These are phyloP conservation scores for Parus major DNA, from an alignment of 2,113 vertebrate genomes.

Conservation along the genomic window DNA sequence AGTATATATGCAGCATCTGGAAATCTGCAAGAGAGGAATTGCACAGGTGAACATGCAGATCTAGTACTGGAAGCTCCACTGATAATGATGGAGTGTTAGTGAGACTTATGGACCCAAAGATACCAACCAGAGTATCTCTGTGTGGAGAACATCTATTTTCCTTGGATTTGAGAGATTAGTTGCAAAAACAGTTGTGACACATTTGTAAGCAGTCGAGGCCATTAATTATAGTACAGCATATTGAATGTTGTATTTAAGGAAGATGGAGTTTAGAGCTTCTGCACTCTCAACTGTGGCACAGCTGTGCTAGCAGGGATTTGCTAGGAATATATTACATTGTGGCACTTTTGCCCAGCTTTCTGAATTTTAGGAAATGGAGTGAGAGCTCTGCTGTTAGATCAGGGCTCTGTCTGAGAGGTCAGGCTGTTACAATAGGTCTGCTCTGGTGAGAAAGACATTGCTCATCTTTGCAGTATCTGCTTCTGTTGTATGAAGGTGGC, in stretches of 20 bases:
- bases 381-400: background rate
- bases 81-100: background rate
- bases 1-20: background rate
- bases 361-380: background rate
- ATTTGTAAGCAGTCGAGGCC: background rate
- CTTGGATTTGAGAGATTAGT: background rate
- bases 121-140: background rate
- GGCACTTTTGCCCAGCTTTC: background rate
- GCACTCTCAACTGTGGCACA: background rate
- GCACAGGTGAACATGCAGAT: background rate
- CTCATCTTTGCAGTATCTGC: background rate
- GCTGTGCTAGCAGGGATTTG: background rate
- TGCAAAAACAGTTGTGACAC: background rate
- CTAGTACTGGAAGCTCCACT: background rate
- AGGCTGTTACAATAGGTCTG: rapidly evolving
- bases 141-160: background rate
- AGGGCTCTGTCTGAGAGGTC: background rate
- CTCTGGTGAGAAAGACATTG: too few relatives aligned
- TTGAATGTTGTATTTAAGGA: background rate
- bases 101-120: background rate
- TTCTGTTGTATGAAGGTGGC: background rate
- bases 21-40: background rate
- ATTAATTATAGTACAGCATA: background rate
- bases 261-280: background rate
- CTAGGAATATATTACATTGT: background rate